These are phyloP conservation scores for Lophotis ruficrista DNA, from an alignment of 2,113 vertebrate species.

Conservation along the genomic window DNA sequence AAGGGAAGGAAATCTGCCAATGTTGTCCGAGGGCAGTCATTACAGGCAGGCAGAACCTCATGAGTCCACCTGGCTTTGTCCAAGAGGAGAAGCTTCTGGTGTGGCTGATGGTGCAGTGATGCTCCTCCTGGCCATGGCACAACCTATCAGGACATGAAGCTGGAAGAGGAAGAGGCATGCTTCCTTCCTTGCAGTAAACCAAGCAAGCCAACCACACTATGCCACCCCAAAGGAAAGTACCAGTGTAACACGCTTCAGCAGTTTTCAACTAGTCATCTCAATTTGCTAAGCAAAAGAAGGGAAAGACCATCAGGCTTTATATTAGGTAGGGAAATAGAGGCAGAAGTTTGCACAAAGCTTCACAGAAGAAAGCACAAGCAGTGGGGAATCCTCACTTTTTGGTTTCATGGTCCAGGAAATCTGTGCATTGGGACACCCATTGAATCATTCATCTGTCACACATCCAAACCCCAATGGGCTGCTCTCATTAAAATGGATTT, in stretches of 20 bases:
- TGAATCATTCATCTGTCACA: neutral
- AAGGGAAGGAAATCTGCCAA: slow-evolving; percentile 9
- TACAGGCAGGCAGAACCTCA: neutral
- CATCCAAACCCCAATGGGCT: neutral
- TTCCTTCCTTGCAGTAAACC: neutral
- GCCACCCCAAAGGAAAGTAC: neutral
- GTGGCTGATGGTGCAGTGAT: neutral
- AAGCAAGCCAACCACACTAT: neutral
- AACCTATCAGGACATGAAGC: neutral
- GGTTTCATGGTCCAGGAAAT: neutral
- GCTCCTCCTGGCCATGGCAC: neutral
- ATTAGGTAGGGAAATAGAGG: neutral
- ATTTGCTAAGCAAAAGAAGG: neutral
- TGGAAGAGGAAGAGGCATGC: neutral
- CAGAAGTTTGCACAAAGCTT: neutral
- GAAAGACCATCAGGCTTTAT: neutral
- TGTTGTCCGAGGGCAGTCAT: neutral
- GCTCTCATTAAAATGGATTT: neutral
- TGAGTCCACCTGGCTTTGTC: neutral
- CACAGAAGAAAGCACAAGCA: neutral
- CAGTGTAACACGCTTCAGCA: neutral
- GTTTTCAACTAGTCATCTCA: neutral
- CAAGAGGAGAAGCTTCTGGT: neutral
- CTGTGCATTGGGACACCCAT: neutral
- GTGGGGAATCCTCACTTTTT: neutral